These are phyloP conservation scores for Anabas testudineus DNA, from an alignment of 2,797 vertebrate genomes.

Conservation along the genomic window DNA sequence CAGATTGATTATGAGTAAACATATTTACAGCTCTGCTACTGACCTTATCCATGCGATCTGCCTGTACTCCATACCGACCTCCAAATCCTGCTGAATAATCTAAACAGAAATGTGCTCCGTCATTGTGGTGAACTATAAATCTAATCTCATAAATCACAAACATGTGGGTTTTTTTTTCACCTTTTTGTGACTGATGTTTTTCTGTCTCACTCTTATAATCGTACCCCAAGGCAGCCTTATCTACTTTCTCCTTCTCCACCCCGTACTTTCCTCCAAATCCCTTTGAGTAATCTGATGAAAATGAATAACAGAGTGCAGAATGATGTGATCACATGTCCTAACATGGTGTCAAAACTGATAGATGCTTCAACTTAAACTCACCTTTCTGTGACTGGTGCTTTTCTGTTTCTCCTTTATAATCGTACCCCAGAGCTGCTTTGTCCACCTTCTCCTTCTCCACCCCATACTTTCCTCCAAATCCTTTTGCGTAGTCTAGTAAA, in stretches of 20 bases:
- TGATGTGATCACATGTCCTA: not conserved
- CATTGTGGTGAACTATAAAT: not conserved
- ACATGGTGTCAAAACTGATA: not conserved
- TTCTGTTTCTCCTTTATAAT: conserved; percentile 90
- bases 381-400: conserved; percentile 93
- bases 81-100: conserved; percentile 96
- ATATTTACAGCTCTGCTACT: conserved; percentile 10
- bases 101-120: conserved; percentile 61
- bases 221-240: conserved; percentile 81
- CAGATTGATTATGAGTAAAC: not conserved
- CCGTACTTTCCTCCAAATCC: conserved; percentile 94
- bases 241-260: conserved; percentile 90
- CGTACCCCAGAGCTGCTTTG: conserved; percentile 90
- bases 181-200: conserved; percentile 88
- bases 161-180: conserved; percentile 48
- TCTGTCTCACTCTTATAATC: conserved; percentile 84
- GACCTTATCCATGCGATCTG: conserved; percentile 95
- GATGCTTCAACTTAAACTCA: conserved; percentile 26
- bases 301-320: not conserved
- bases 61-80: conserved; percentile 91
- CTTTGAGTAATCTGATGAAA: conserved; percentile 87
- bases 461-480: conserved; percentile 92
- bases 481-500: conserved; percentile 58
- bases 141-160: not conserved
- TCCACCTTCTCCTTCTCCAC: conserved; percentile 91